Evolutionary conservation across 1,140 invertebrate species (phyloP), one percentile per base, ranked within the genome.

Genomic region (Monochamus saltuarius): DNA sequence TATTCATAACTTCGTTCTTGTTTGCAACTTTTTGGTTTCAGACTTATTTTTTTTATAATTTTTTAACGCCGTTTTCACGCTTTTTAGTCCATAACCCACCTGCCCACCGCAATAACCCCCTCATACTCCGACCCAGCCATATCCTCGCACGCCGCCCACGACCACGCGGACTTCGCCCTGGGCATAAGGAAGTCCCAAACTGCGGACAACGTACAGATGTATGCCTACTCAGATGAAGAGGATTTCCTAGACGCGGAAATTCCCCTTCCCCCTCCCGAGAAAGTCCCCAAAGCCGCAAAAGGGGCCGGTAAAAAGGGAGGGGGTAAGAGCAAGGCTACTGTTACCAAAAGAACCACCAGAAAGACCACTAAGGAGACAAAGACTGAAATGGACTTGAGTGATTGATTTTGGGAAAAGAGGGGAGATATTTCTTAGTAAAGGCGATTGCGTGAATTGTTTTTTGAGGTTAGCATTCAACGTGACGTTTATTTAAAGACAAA

Each of bases 301-400:
- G 34, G 29, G 9, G 4, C 1, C 16, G 40, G 4, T 43, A 38
- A 62, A 42, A 52, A 45, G 19, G 39, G 14, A n/a, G 29, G 7
- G 29, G 36, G 17, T 11, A 42, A n/a, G 19, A 6, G 14, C 35
- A 56, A 43, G 34, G 34, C 35, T 19, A n/a, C 17, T 6, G 38
- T 16, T 36, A 50, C 46, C 3, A 65, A 52, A 40, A 52, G 56
- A 11, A 54, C 39, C 22, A 46, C 64, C 46, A 66, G 53, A 19
- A 66, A 56, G 29, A 59, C 22, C 22, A 29, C 11, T 45, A 53
- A 53, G 51, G 51, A 39, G 34, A 11, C 43, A 3, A 66, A 63
- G 53, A 66, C 61, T 66, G 64, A 66, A 19, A 39, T 59, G n/a
- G 61, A 58, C 11, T 45, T 50, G 37, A 54, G 52, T 37, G 57